These are phyloP conservation scores for Leucophenga varia DNA, from an alignment of 1,140 invertebrate species.

Conservation along the genomic window DNA sequence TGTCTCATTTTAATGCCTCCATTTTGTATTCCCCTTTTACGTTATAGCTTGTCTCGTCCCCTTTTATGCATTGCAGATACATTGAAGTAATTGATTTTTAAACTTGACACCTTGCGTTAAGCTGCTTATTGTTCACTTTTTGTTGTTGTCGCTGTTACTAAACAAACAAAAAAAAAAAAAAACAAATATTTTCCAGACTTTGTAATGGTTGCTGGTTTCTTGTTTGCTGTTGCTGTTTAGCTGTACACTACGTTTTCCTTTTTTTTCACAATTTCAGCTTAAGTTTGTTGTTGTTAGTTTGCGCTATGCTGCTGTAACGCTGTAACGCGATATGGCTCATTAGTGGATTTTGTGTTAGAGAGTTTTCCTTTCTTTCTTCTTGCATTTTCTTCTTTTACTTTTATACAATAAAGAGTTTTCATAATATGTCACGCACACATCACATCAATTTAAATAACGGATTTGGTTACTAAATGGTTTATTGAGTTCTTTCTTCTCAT, in stretches of 20 bases:
- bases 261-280: background rate
- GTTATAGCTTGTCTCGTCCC: too few species aligned
- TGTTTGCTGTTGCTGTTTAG: conserved; percentile 4
- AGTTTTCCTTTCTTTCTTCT: too few species aligned
- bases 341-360: conserved; percentile 31
- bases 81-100: conserved; percentile 46
- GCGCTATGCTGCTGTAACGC: too few species aligned
- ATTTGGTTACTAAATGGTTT: conserved; percentile 37
- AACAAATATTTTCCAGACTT: conserved; percentile 9
- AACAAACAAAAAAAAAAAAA: too few species aligned
- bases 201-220: conserved; percentile 16
- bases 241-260: background rate
- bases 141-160: conserved; percentile 10
- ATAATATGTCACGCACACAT: too few species aligned
- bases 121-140: conserved; percentile 27
- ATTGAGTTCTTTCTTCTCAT: background rate
- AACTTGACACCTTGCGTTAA: conserved; percentile 50
- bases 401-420: too few species aligned
- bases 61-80: too few species aligned
- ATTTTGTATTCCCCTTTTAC: too few species aligned
- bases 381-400: too few species aligned
- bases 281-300: conserved; percentile 21
- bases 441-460: background rate
- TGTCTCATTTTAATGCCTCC: too few species aligned
- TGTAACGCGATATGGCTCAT: conserved; percentile 41